Conservation (phyloP, 2,797 vertebrate species). For the Erethizon dorsatum region DNA sequence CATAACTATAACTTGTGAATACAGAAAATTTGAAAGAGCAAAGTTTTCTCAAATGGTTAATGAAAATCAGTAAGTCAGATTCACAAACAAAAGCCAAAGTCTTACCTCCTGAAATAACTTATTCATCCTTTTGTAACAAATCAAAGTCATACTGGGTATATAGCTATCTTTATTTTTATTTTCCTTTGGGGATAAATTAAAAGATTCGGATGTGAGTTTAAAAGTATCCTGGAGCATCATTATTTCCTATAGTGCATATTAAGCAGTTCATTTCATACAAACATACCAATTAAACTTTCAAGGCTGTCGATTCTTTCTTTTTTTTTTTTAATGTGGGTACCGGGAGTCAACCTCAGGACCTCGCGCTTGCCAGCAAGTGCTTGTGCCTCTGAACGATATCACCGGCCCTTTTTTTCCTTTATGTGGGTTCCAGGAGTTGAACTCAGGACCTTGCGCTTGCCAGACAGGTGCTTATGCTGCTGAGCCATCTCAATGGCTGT, state of each 20-base stretch:
- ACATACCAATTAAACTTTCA: background rate
- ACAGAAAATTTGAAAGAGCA: background rate
- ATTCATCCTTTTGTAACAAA: background rate
- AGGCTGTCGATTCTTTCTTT: background rate
- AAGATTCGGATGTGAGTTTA: slow-evolving; percentile 20
- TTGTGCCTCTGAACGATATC: no score
- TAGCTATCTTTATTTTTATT: background rate
- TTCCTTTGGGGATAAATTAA: slow-evolving; percentile 52
- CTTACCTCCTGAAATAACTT: background rate
- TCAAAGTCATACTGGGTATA: background rate
- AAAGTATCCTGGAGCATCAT: background rate
- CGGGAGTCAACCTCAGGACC: no score
- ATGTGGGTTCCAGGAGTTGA: no score
- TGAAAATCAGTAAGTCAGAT: background rate
- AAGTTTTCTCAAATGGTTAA: background rate
- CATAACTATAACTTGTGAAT: background rate
- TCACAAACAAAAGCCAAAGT: background rate
- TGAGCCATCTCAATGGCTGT: background rate
- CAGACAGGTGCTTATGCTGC: no score
- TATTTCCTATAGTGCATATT: background rate
- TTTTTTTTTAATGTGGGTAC: no score
- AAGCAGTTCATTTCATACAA: background rate
- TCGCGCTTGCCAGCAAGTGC: no score
- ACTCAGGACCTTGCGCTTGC: no score
- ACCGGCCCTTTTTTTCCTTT: no score